A percentile compares a stretch with the other conserved stretches of the same genome.
Evolutionary conservation across 2,113 vertebrate genomes (phyloP).

Genomic region (Pelecanus crispus): DNA sequence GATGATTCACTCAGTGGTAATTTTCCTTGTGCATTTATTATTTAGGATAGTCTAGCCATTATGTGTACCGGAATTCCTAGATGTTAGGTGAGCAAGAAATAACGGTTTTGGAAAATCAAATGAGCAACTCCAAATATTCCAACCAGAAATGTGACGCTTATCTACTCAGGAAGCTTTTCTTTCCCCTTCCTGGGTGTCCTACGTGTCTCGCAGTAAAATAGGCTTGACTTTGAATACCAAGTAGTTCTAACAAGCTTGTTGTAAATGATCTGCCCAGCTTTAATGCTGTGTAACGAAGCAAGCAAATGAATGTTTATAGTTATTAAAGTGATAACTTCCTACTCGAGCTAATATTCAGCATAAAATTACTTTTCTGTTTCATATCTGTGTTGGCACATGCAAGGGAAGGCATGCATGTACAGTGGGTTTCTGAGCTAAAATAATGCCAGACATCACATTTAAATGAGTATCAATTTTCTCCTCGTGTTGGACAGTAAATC

Average conservation of each 20-base stretch:
- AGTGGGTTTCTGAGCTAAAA: background rate
- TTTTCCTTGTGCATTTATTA: background rate
- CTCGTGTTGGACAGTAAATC: background rate
- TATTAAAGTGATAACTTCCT: constrained; percentile 54
- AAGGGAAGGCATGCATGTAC: rapidly evolving
- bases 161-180: background rate
- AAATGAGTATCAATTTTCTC: rapidly evolving
- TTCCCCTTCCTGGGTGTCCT: background rate
- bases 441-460: background rate
- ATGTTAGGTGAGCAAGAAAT: background rate
- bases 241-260: background rate
- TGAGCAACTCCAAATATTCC: background rate
- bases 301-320: constrained; percentile 59
- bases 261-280: constrained; percentile 21
- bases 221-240: background rate
- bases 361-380: background rate
- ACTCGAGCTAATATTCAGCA: background rate
- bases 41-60: background rate
- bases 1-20: rapidly evolving
- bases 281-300: constrained; percentile 62
- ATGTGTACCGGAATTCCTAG: rapidly evolving
- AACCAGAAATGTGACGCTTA: rapidly evolving
- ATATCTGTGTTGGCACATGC: background rate
- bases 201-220: rapidly evolving
- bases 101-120: rapidly evolving